phyloP scores from a whole-genome alignment of 2,797 vertebrate genomes.

The Periparus ater region DNA sequence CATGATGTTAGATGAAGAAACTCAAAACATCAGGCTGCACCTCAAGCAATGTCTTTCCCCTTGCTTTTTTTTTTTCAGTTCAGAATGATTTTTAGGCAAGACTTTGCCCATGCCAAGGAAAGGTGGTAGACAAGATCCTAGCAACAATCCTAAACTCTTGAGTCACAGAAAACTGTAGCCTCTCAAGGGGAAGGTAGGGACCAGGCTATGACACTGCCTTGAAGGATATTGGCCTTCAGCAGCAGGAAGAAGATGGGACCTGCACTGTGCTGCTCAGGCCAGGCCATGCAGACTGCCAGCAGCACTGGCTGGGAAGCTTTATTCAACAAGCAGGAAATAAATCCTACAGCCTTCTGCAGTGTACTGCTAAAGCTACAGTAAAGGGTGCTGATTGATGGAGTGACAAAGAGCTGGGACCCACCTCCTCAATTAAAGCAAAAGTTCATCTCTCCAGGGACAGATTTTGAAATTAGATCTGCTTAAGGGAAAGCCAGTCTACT shows the following conservation, averaged over 20 bases:
- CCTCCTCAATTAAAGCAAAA: conserved; percentile 62
- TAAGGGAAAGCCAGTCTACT: conserved; percentile 61
- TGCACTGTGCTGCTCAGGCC: background rate
- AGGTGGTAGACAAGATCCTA: background rate
- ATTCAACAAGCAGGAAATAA: background rate
- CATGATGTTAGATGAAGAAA: too few relatives aligned
- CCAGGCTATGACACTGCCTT: background rate
- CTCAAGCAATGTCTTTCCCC: background rate
- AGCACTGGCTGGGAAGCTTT: background rate
- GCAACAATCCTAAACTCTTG: background rate
- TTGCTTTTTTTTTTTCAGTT: background rate
- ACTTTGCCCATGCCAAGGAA: background rate
- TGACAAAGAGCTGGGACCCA: conserved; percentile 59
- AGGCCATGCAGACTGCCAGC: background rate
- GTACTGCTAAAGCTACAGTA: background rate
- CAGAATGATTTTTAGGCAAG: background rate
- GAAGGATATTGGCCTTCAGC: background rate
- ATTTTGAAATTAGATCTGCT: conserved; percentile 55
- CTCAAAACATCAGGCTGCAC: background rate
- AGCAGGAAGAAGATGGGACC: background rate
- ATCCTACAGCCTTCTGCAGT: background rate
- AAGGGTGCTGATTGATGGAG: conserved; percentile 61
- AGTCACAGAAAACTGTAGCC: background rate
- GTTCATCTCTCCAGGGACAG: conserved; percentile 40
- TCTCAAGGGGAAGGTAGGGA: background rate